These are phyloP conservation scores for Spilogale gracilis DNA, from an alignment of 2,113 vertebrate species.

Conservation along the genomic window DNA sequence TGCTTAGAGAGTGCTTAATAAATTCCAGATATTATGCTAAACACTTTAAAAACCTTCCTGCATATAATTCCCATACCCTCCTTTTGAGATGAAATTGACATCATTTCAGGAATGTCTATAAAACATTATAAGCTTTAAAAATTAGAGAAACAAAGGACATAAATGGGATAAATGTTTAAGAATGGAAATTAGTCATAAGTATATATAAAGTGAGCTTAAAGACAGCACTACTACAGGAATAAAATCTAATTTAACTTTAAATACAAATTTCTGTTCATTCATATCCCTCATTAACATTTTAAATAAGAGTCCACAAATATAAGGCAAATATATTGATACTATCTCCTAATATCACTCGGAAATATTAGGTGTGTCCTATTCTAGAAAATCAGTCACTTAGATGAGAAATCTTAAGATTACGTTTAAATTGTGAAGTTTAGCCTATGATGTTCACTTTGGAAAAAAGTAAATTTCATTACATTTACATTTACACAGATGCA, in stretches of 20 bases:
- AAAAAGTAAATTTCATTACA: slow-evolving; percentile 32
- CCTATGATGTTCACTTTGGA: neutral
- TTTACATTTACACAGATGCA: neutral
- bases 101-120: slow-evolving; percentile 14
- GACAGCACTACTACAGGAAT: neutral
- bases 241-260: slow-evolving; percentile 29
- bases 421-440: neutral
- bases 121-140: neutral
- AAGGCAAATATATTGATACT: slow-evolving; percentile 4
- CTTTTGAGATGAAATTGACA: slow-evolving; percentile 38
- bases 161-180: neutral
- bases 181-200: neutral
- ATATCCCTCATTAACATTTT: slow-evolving; percentile 2
- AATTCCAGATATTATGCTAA: slow-evolving; percentile 45
- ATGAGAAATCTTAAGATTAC: slow-evolving; percentile 5
- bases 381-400: neutral
- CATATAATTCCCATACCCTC: neutral
- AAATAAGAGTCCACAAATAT: slow-evolving; percentile 4
- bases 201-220: neutral
- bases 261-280: slow-evolving; percentile 36
- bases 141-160: slow-evolving; percentile 23
- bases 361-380: neutral
- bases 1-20: neutral
- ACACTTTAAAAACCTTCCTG: slow-evolving; percentile 29
- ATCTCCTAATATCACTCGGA: slow-evolving; percentile 28